Evolutionary conservation across 2,888 invertebrate genomes (phyloP).

Genomic region (Dasypolia templi): DNA sequence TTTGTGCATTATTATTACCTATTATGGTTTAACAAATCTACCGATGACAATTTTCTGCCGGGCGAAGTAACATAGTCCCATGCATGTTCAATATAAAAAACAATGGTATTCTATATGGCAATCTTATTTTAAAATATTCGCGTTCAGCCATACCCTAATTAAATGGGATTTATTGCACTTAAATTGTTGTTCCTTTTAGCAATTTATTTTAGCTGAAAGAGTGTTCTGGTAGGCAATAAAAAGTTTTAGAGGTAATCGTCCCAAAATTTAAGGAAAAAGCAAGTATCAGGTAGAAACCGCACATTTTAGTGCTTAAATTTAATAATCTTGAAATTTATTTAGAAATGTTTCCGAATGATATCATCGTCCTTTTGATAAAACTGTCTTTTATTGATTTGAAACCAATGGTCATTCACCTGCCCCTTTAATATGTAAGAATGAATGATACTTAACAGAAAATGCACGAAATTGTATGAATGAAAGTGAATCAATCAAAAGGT

Average conservation of each 20-base stretch:
- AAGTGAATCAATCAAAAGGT: constrained; percentile 17
- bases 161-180: constrained; percentile 32
- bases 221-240: constrained; percentile 60
- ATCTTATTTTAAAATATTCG: neutral
- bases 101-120: neutral
- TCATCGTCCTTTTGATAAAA: constrained; percentile 31
- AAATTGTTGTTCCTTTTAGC: constrained; percentile 28
- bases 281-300: constrained; percentile 51
- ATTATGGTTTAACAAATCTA: neutral
- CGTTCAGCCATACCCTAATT: constrained; percentile 33
- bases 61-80: neutral
- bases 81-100: neutral
- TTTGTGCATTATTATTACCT: neutral
- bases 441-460: neutral
- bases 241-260: constrained; percentile 61
- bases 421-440: neutral
- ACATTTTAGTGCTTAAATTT: constrained; percentile 37
- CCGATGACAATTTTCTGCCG: neutral
- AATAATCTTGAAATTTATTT: constrained; percentile 49
- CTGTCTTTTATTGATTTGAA: constrained; percentile 33
- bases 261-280: constrained; percentile 62
- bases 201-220: constrained; percentile 46
- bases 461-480: constrained; percentile 10
- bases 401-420: constrained; percentile 9
- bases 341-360: constrained; percentile 36